These are phyloP conservation scores for Gopherus evgoodei DNA, from an alignment of 2,113 vertebrate genomes.

Conservation along the genomic window DNA sequence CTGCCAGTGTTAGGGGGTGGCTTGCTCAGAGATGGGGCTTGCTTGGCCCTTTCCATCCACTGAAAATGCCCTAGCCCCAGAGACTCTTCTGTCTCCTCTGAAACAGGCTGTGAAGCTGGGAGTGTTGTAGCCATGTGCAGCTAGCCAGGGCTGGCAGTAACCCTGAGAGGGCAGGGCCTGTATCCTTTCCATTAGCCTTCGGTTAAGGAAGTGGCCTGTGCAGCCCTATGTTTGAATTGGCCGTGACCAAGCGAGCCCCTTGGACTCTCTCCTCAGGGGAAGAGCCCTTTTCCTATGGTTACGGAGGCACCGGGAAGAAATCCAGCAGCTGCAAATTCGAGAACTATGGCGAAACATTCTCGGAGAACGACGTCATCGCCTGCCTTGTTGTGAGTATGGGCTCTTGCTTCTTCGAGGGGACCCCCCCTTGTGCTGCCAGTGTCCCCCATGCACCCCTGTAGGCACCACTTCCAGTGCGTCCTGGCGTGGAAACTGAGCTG, in stretches of 20 bases:
- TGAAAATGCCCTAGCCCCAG: not conserved
- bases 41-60: not conserved
- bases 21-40: not conserved
- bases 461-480: not conserved
- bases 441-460: no score
- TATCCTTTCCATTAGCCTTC: not conserved
- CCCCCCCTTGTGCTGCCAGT: not conserved
- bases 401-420: not conserved
- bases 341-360: slow-evolving; percentile 89
- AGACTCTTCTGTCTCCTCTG: not conserved
- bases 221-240: not conserved
- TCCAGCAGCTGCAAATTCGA: slow-evolving; percentile 88
- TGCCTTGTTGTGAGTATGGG: slow-evolving; percentile 87
- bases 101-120: not conserved
- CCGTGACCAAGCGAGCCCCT: not conserved
- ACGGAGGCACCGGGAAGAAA: slow-evolving; percentile 91
- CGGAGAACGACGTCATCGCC: slow-evolving; percentile 91
- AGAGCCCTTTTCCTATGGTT: slow-evolving; percentile 90
- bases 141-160: not conserved
- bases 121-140: not conserved
- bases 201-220: not conserved
- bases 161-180: no score
- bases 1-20: no score
- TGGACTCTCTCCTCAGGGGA: slow-evolving; percentile 79
- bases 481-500: not conserved